Base-by-base conservation (phyloP, 2,888 invertebrate species). In the Ethmia dodecea region DNA sequence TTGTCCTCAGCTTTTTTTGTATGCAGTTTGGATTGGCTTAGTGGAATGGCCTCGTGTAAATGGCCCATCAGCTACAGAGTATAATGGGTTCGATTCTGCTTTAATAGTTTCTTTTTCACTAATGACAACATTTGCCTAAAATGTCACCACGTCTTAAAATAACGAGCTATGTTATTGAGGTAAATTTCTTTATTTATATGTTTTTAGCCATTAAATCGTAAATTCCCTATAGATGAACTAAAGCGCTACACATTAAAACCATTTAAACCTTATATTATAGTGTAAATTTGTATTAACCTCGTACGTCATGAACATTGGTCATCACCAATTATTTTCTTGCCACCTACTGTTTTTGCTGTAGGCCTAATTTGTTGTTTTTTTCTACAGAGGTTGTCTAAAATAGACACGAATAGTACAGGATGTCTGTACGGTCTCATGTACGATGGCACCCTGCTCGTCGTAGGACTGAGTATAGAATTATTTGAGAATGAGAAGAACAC, bases 101-200 rank as follows among this genome's bases (percentile, higher is more conserved):
- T n/a, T n/a, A n/a, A n/a, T n/a, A 8, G 22, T 22, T 22, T 9
- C 3, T 22, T 22, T 22, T 22, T 22, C 0, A n/a, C 9, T 3
- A 22, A n/a, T 8, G 40, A 45, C 39, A 51, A 45, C 45, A 43
- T 40, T 47, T 14, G 31, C 28, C 27, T 58, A 88, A 86, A 78
- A 93, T 93, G 93, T 89, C 91, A 83, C 92, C 91, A 63, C 91
- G 91, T 81, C 88, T 93, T 55, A 91, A 90, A 87, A 90, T 93
- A 80, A 90, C 92, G 47, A 89, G 88, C 45, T 90, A 89, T 78
- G 88, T 93, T 61, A 81, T 92, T 52, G 89, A 92, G 88, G 93
- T 93, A 87, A 88, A 81, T 50, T 62, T 60, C 56, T 60, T 13
- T 8, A 45, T 55, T 50, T 55, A 55, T 48, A 35, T 22, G n/a